A percentile compares a stretch with the other conserved stretches of the same genome.
phyloP scores from a whole-genome alignment of 1,140 invertebrate genomes.

The Drosophila dunni region DNA sequence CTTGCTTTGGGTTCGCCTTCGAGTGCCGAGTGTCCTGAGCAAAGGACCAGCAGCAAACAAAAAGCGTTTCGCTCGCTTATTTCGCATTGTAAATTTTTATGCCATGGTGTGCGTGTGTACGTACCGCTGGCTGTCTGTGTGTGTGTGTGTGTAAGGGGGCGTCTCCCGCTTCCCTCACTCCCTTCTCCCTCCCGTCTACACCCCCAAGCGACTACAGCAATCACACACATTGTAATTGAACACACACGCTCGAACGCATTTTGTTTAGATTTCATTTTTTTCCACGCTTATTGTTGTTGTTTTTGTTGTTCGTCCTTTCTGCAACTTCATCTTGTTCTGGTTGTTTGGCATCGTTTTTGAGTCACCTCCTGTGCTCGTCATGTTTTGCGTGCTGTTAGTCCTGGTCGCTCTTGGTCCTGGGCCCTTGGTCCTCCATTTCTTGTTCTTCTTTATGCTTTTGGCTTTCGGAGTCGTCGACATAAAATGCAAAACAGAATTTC shows the following conservation, averaged over 20 bases:
- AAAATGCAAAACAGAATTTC: conserved; percentile 84
- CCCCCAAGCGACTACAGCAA: conserved; percentile 54
- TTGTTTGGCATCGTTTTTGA: conserved; percentile 32
- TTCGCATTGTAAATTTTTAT: conserved; percentile 83
- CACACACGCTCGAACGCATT: conserved; percentile 83
- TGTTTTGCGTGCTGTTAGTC: conserved; percentile 32
- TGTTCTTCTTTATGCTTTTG: conserved; percentile 66
- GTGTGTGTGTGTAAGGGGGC: conserved; percentile 41
- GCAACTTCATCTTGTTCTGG: conserved; percentile 14
- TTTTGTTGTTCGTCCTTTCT: conserved; percentile 23
- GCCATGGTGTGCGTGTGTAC: conserved; percentile 42
- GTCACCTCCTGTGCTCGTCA: conserved; percentile 44
- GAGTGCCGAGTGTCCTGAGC: conserved; percentile 21
- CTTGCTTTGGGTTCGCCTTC: conserved; percentile 48
- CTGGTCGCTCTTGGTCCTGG: conserved; percentile 27
- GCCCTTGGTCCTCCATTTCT: conserved; percentile 21
- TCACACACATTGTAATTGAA: conserved; percentile 84
- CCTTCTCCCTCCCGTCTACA: not conserved
- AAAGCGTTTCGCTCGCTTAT: conserved; percentile 78
- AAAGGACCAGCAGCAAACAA: conserved; percentile 34
- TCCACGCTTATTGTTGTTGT: conserved; percentile 27
- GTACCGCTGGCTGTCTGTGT: conserved; percentile 24
- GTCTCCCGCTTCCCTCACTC: conserved; percentile 26
- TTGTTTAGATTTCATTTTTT: conserved; percentile 83
- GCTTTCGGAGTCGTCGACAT: conserved; percentile 80